Evolutionary conservation across 2,888 invertebrate genomes (phyloP), one percentile per base, ranked within the genome.

Genomic region (Drymonia ruficornis): DNA sequence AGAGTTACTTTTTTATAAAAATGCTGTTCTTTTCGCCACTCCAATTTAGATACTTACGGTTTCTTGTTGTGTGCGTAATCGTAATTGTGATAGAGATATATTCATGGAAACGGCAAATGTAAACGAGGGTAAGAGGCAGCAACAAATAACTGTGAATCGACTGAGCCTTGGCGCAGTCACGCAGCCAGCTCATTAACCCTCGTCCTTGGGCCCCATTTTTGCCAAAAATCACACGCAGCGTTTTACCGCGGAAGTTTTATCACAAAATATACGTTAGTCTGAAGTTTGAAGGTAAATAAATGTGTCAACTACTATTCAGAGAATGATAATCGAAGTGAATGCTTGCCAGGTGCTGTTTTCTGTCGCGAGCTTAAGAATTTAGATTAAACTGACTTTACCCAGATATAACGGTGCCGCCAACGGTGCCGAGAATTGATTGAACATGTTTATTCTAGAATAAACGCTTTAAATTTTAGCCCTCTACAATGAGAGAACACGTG

Each of bases 131-230:
- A 58, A 58, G 56, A 61, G 56, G 57, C 43, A 43, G 49, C 52
- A 61, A 60, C 61, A 63, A 63, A 61, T 56, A 65, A 59, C 58
- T 55, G 53, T 63, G 59, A 56, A 66, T 68, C 51, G 57, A 58
- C 63, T 59, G 51, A 74, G 66, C 80, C 80, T 79, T 78, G 78
- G 50, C 57, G 56, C 61, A 78, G 79, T 82, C 84, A 84, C 84
- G 84, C 80, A 81, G 70, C 56, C 63, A 62, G 72, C 79, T 80
- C 80, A 78, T 84, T 83, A 80, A 65, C 52, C 56, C 50, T 59
- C 65, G 83, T 75, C 83, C 84, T 84, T 84, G 83, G 55, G 57
- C 61, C 57, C 53, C 58, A 34, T 63, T 67, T 68, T 66, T 64
- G 67, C 59, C 66, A 65, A 59, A 71, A 79, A 69, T 69, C 70